Conservation (phyloP, 2,113 vertebrate species). For the Pseudonaja textilis region DNA sequence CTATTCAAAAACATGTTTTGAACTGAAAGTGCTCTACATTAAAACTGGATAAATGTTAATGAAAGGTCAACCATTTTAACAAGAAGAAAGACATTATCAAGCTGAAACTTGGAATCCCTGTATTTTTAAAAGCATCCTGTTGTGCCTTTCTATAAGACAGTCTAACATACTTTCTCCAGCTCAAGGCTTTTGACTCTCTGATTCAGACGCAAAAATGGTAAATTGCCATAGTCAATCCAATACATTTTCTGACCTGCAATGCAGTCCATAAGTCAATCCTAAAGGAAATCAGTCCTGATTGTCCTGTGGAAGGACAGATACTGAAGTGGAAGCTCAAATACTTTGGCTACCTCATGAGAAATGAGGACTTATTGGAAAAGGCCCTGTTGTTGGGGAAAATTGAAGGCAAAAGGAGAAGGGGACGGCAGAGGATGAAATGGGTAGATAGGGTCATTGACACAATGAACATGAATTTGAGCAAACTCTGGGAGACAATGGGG, state of each 20-base stretch:
- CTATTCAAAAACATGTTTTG: neutral
- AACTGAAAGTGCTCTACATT: neutral
- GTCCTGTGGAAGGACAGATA: neutral
- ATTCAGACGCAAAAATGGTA: conserved; percentile 57
- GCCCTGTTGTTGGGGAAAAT: neutral
- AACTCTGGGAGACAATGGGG: neutral
- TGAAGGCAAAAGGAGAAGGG: neutral
- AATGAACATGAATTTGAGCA: neutral
- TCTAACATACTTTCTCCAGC: conserved; percentile 51
- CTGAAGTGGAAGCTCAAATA: neutral
- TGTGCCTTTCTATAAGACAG: conserved; percentile 56
- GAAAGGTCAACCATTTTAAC: conserved; percentile 9
- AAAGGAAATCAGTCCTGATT: neutral
- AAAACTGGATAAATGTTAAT: conserved; percentile 8
- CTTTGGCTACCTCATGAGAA: neutral
- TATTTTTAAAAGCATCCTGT: conserved; percentile 40
- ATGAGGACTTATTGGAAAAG: neutral
- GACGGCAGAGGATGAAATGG: neutral
- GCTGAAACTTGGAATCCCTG: conserved; percentile 32
- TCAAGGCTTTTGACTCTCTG: conserved; percentile 59
- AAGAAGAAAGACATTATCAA: conserved; percentile 19
- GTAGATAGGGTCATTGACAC: neutral
- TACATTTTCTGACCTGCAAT: conserved; percentile 56
- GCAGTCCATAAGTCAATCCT: conserved; percentile 43
- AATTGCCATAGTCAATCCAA: conserved; percentile 52